These are phyloP conservation scores for Chloroceryle aenea DNA, from an alignment of 2,113 vertebrate species.

Conservation along the genomic window DNA sequence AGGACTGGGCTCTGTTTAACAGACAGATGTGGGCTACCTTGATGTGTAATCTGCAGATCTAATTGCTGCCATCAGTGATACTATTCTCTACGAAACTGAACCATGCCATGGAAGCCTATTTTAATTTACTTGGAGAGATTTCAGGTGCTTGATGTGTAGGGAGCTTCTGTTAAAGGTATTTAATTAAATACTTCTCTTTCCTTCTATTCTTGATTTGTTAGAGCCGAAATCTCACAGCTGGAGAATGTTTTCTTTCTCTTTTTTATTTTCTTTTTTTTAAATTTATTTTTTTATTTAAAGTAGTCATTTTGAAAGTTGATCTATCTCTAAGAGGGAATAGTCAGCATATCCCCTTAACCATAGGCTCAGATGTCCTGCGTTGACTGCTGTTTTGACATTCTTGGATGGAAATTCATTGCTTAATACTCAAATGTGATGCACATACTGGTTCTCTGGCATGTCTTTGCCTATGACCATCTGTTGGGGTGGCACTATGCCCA, in stretches of 20 bases:
- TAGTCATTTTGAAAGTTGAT: background rate
- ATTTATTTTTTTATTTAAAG: too few relatives aligned
- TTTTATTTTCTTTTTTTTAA: background rate
- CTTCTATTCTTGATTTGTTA: background rate
- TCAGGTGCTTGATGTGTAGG: background rate
- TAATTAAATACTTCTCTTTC: background rate
- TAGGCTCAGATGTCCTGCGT: background rate
- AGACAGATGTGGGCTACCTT: background rate
- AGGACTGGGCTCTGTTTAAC: background rate
- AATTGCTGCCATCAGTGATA: background rate
- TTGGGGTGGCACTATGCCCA: conserved; percentile 21
- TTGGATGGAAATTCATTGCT: background rate
- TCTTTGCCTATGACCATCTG: conserved; percentile 29
- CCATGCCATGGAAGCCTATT: background rate
- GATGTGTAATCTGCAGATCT: background rate
- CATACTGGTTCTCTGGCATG: conserved; percentile 50
- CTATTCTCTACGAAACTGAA: background rate
- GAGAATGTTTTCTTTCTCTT: background rate
- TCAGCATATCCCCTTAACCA: background rate
- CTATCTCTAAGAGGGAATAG: background rate
- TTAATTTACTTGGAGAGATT: background rate
- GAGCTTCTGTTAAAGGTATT: background rate
- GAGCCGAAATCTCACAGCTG: background rate
- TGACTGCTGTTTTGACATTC: conserved; percentile 46
- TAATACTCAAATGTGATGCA: conserved; percentile 13